phyloP scores from a whole-genome alignment of 2,888 invertebrate genomes.

The Acrocyrtus sp. region DNA sequence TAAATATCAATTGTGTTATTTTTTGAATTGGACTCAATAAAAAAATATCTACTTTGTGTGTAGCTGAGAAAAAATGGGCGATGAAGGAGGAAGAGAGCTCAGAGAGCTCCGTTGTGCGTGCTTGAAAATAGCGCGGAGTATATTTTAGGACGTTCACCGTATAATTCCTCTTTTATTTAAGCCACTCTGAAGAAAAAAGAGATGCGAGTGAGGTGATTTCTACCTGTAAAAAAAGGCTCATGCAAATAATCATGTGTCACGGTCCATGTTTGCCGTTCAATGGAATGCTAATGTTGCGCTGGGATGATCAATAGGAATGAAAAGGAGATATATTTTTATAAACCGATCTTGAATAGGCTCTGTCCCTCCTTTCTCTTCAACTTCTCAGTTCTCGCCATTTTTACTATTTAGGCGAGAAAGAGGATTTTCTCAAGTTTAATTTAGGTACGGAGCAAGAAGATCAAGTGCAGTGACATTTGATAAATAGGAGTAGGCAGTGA shows the following conservation, averaged over 20 bases:
- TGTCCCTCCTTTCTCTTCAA: too few species aligned
- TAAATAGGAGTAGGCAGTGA: not conserved
- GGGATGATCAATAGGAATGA: not conserved
- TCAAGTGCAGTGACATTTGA: conserved; percentile 42
- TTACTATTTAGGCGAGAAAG: too few species aligned
- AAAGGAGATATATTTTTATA: too few species aligned
- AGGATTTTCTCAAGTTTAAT: not conserved
- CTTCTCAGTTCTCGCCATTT: too few species aligned
- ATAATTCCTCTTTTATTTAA: conserved; percentile 28
- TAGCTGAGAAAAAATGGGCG: too few species aligned
- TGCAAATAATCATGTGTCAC: conserved; percentile 52
- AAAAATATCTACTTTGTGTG: conserved; percentile 9
- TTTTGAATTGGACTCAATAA: conserved; percentile 21
- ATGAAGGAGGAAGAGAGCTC: conserved; percentile 1
- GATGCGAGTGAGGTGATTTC: not conserved
- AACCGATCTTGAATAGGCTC: not conserved
- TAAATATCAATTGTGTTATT: conserved; percentile 43
- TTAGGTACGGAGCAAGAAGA: not conserved
- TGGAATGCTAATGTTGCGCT: not conserved
- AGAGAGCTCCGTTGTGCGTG: too few species aligned
- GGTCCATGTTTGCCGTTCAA: conserved; percentile 37
- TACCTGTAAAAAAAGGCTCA: not conserved
- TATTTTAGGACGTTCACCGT: conserved; percentile 42
- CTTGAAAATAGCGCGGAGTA: conserved; percentile 9
- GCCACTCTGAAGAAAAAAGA: not conserved